Evolutionary conservation across 2,888 invertebrate species (phyloP).

Genomic region (Drosophila infuscata): DNA sequence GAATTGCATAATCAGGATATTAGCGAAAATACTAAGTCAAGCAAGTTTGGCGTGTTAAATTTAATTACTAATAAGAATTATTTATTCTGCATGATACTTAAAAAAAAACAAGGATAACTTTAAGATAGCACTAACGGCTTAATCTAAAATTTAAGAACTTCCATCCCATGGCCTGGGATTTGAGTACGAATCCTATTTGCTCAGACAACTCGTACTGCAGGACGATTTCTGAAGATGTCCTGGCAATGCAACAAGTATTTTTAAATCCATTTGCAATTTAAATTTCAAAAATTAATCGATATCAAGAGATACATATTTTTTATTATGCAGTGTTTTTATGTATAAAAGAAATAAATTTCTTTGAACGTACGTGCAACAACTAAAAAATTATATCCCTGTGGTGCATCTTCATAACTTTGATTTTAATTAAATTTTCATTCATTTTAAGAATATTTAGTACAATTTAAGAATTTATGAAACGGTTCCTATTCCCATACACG

Average conservation of each 20-base stretch:
- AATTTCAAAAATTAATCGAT: not conserved
- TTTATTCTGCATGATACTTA: not conserved
- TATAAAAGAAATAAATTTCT: not conserved
- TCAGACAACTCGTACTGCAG: not conserved
- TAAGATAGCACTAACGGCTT: not conserved
- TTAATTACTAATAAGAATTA: not conserved
- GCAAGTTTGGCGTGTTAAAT: not conserved
- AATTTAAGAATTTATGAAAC: not conserved
- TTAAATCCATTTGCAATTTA: not conserved
- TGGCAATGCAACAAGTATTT: not conserved
- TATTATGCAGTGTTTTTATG: not conserved
- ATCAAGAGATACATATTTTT: not conserved
- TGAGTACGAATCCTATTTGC: not conserved
- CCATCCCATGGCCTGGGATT: not conserved
- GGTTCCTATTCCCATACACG: not conserved
- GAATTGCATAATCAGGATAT: not conserved
- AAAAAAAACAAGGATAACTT: not conserved
- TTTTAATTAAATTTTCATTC: not conserved
- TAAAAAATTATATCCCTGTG: not conserved
- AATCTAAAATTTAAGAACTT: not conserved
- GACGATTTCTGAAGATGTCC: not conserved
- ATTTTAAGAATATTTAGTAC: not conserved
- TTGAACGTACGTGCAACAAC: not conserved
- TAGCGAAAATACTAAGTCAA: not conserved
- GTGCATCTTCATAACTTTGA: not conserved